Evolutionary conservation across 2,113 vertebrate genomes (phyloP).

Genomic region (Maccullochella peelii): DNA sequence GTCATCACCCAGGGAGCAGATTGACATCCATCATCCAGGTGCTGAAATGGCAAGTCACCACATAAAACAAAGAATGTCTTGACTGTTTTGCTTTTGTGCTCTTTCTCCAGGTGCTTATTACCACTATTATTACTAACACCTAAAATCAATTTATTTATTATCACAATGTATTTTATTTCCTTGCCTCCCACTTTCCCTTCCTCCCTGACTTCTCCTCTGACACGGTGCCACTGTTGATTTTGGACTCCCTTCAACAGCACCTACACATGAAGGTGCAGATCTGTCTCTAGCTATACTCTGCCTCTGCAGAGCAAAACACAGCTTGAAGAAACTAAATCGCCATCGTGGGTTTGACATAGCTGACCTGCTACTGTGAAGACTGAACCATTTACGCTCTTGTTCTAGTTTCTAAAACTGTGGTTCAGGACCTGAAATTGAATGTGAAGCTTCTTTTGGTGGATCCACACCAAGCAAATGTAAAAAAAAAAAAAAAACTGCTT

Average conservation of each 20-base stretch:
- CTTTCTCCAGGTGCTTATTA: conserved; percentile 46
- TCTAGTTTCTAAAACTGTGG: conserved; percentile 4
- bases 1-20: conserved; percentile 43
- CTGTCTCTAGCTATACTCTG: conserved; percentile 34
- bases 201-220: conserved; percentile 54
- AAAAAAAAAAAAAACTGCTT: background rate
- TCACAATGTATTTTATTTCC: conserved; percentile 41
- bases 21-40: conserved; percentile 59
- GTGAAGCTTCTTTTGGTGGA: background rate
- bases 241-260: conserved; percentile 63
- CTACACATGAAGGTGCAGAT: conserved; percentile 46
- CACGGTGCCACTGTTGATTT: conserved; percentile 62
- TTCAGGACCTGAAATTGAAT: background rate
- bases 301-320: conserved; percentile 32
- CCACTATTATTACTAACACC: conserved; percentile 54
- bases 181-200: conserved; percentile 51
- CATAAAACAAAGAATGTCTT: conserved; percentile 59
- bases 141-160: too few species aligned
- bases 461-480: background rate
- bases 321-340: conserved; percentile 39
- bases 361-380: conserved; percentile 54
- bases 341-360: conserved; percentile 25
- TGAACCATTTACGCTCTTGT: background rate
- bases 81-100: conserved; percentile 39
- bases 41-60: conserved; percentile 62